Evolutionary conservation across 2,113 vertebrate species (phyloP), one percentile per base, ranked within the genome.

Genomic region (Myrmophylax atrothorax): DNA sequence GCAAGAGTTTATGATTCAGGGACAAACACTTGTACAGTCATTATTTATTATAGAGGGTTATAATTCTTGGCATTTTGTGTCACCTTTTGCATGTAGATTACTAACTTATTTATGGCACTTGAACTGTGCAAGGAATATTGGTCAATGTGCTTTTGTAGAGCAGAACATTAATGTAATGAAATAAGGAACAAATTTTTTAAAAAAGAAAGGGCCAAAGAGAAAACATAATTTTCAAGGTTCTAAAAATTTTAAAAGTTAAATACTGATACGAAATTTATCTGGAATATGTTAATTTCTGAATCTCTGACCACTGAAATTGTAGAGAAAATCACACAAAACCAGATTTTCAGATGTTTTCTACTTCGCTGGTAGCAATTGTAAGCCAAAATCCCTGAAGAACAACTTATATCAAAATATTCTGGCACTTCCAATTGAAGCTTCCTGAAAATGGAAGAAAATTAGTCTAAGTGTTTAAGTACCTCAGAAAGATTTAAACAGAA

Each of bases 371-470:
- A 50, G 3, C 11, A 56, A 31, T 74, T 84, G 47, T 62, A 70
- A 63, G 25, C 17, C 33, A 66, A 93, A 88, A 69, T 80, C 56
- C 20, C 33, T 55, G 25, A 67, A 66, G 33, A 93, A 50, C 6
- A 62, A 74, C 23, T 79, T 73, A 15, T 46, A 81, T 80, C 9
- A 50, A 72, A 83, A 64, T 84, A 84, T 84, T 89, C 58, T 93
- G 64, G 20, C 53, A 86, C 16, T 86, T 90, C 6, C 20, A 83
- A 29, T 76, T 74, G 0, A 7, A 55, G 7, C 26, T 70, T 88
- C 31, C 11, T 55, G 47, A 72, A 91, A 93, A 46, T 23, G 8
- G 31, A 87, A 75, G 11, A 84, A 40, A 84, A 76, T 64, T 87
- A 75, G 79, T 62, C 7, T 58, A 50, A 63, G 15, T 59, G 17